Conservation (phyloP, 1,140 invertebrate species). For the Papilio polytes region DNA sequence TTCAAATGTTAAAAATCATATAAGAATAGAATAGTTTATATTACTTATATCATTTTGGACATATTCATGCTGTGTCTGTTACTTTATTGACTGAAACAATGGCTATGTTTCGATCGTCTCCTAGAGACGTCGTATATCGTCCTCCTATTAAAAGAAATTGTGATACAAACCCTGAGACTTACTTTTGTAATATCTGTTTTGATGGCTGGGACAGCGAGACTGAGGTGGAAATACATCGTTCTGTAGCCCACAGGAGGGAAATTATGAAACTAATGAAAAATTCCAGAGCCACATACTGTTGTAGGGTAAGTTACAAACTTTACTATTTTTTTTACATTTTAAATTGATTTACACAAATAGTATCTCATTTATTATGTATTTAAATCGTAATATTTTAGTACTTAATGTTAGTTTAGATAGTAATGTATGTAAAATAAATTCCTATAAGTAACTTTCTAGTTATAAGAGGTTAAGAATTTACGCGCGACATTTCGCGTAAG, state of each 20-base stretch:
- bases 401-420: too few species aligned
- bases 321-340: background rate
- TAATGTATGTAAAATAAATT: too few species aligned
- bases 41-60: background rate
- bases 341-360: too few species aligned
- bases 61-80: background rate
- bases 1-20: background rate
- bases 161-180: background rate
- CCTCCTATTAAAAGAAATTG: background rate
- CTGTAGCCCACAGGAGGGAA: conserved; percentile 39
- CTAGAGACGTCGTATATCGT: background rate
- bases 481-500: too few species aligned
- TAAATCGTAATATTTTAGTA: too few species aligned
- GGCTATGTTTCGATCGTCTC: conserved; percentile 36
- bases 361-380: too few species aligned
- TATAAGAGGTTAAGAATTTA: too few species aligned
- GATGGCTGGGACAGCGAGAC: conserved; percentile 57
- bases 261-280: conserved; percentile 37
- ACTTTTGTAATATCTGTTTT: conserved; percentile 53
- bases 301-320: conserved; percentile 45
- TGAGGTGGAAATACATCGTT: conserved; percentile 59
- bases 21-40: background rate
- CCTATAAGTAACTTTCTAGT: too few species aligned
- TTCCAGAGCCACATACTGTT: conserved; percentile 37
- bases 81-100: background rate